Evolutionary conservation across 2,888 invertebrate genomes (phyloP), one percentile per base, ranked within the genome.

Genomic region (Metallyticus violacea): DNA sequence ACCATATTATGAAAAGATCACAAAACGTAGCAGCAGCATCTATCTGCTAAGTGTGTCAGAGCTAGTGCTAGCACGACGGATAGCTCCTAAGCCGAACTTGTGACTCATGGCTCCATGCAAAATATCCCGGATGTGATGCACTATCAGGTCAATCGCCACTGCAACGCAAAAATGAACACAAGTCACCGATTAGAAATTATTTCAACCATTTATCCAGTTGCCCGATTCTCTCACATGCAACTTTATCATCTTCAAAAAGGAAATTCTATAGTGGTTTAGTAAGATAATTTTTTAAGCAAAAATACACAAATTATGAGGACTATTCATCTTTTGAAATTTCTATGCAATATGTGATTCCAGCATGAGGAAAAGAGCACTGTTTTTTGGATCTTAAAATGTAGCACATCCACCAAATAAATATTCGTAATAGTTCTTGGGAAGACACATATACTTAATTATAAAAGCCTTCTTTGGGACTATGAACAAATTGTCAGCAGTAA

Each of bases 121-220:
- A 91, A 98, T 96, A 93, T 99, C 99, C 95, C 98, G 96, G 93
- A 99, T 99, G 95, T 99, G 99, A 93, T 99, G 98, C 91, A 99
- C 99, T 93, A 99, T 99, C 93, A 99, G 95, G 94, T 99, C 98
- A 94, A 99, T 99, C 93, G 99, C 99, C 95, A 99, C 99, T 99
- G 97, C 94, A 97, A 96, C 94, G 95, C 93, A 93, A 92, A 92
- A 92, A 91, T 93, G 91, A 88, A 28, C 80, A 76, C 79, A 83
- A 77, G 83, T 62, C 76, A 26, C 83, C 83, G 28, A 77, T 83
- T 83, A 83, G 77, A 83, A 82, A 62, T 62, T 15, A 62, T 62
- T 62, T 62, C 40, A 62, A 15, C 4, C 15, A 62, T 62, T 62
- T 62, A 62, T 62, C 40, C 22, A 62, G 40, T 62, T 62, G 40